Percentiles rank a stretch among this genome's conserved stretches.
Conservation (phyloP, 2,797 vertebrate genomes). For the Gobionotothen gibberifrons region DNA sequence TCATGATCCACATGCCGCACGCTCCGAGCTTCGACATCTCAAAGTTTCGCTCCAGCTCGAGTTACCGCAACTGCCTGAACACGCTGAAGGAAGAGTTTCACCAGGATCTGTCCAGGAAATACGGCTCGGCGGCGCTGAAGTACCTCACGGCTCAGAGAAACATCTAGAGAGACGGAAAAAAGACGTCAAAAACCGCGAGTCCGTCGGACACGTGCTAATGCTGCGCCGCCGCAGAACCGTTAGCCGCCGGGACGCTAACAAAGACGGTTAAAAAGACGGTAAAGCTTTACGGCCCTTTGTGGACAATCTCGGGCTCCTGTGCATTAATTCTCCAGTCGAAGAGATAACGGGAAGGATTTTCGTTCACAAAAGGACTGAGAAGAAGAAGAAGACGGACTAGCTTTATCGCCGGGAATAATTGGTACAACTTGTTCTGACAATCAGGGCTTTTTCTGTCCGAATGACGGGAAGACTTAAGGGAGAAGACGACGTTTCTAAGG, state of each 20-base stretch:
- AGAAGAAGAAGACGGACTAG: conserved; percentile 33
- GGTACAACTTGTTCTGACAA: conserved; percentile 80
- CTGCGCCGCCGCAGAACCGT: conserved; percentile 5
- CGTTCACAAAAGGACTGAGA: conserved; percentile 10
- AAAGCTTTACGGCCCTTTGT: conserved; percentile 65
- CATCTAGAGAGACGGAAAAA: conserved; percentile 85
- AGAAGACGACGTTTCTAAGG: conserved; percentile 32
- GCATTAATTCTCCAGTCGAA: conserved; percentile 55
- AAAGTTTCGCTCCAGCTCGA: conserved; percentile 99
- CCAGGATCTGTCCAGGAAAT: conserved; percentile 97
- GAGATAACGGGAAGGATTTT: background rate
- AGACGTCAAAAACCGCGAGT: too few relatives aligned
- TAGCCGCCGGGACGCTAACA: conserved; percentile 17
- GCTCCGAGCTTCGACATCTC: conserved; percentile 99
- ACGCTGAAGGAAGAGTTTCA: conserved; percentile 99
- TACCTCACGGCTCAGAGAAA: conserved; percentile 99
- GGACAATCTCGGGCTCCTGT: conserved; percentile 43
- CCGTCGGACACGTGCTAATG: conserved; percentile 3
- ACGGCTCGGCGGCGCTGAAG: conserved; percentile 96
- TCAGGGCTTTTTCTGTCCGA: conserved; percentile 75
- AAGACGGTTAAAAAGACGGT: conserved; percentile 11
- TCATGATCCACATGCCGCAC: conserved; percentile 99
- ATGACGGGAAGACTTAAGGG: background rate
- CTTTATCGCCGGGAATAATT: conserved; percentile 66
- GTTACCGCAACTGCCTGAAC: conserved; percentile 98